phyloP scores from a whole-genome alignment of 2,113 vertebrate genomes.

The Tretioscincus oriximinensis region DNA sequence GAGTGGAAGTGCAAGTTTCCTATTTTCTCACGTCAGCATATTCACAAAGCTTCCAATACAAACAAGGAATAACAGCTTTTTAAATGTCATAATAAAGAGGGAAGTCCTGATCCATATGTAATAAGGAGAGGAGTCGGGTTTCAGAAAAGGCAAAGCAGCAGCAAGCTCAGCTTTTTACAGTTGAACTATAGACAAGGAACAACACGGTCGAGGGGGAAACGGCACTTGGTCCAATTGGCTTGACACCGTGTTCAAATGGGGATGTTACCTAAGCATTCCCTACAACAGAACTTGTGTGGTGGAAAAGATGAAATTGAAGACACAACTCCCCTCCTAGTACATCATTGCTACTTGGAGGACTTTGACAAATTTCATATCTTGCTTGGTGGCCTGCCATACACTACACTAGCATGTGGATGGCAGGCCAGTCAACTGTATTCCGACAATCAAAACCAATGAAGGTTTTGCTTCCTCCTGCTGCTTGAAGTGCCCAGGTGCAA shows the following conservation, averaged over 20 bases:
- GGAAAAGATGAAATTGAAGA: too few relatives aligned
- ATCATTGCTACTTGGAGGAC: slow-evolving; percentile 1
- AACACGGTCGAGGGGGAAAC: background rate
- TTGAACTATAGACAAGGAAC: slow-evolving; percentile 18
- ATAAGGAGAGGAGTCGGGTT: background rate
- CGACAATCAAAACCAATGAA: too few relatives aligned
- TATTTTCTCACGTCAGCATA: slow-evolving; percentile 25
- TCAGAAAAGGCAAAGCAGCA: background rate
- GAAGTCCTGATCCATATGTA: background rate
- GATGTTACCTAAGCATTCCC: too few relatives aligned
- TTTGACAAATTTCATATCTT: background rate
- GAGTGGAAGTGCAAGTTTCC: slow-evolving; percentile 20
- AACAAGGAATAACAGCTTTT: slow-evolving; percentile 23
- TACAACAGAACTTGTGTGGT: too few relatives aligned
- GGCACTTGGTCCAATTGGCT: background rate
- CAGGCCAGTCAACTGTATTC: background rate
- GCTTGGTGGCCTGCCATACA: background rate
- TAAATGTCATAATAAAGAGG: background rate
- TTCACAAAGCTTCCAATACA: slow-evolving; percentile 17
- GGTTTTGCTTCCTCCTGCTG: background rate
- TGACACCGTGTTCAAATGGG: too few relatives aligned
- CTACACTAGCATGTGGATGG: too few relatives aligned
- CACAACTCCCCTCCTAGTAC: too few relatives aligned
- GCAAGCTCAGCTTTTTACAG: slow-evolving; percentile 9
- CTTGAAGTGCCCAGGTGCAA: too few relatives aligned